Evolutionary conservation across 2,888 invertebrate species (phyloP).

Genomic region (Drosophila nr. fundita): DNA sequence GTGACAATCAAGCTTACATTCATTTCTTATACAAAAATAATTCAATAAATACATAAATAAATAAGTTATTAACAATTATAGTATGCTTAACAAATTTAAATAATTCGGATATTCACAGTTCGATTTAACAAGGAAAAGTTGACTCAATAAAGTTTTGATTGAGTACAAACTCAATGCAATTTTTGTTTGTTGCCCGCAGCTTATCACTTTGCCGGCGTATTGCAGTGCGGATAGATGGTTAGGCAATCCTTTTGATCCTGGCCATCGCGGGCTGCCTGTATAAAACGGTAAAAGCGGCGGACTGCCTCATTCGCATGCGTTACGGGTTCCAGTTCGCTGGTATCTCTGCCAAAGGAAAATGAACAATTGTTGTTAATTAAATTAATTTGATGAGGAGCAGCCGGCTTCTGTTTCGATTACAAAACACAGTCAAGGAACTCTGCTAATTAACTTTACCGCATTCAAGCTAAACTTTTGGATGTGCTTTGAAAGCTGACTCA

Average conservation of each 20-base stretch:
- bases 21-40: conserved; percentile 31
- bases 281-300: conserved; percentile 90
- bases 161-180: conserved; percentile 18
- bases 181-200: background rate
- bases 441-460: conserved; percentile 66
- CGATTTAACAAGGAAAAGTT: conserved; percentile 66
- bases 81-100: conserved; percentile 44
- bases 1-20: conserved; percentile 9
- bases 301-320: conserved; percentile 88
- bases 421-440: conserved; percentile 40
- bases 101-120: conserved; percentile 69
- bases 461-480: conserved; percentile 52
- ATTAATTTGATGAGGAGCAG: conserved; percentile 31
- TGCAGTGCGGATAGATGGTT: conserved; percentile 89
- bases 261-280: conserved; percentile 93
- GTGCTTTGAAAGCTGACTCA: conserved; percentile 17
- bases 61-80: conserved; percentile 64
- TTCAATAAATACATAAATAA: conserved; percentile 49
- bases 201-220: conserved; percentile 83
- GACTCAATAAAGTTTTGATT: conserved; percentile 57
- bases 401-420: conserved; percentile 5
- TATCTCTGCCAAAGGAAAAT: conserved; percentile 87
- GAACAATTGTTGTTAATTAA: conserved; percentile 39
- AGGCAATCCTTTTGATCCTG: conserved; percentile 92
- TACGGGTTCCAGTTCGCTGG: conserved; percentile 90